Evolutionary conservation across 2,113 vertebrate genomes (phyloP).

Genomic region (Anas platyrhynchos): DNA sequence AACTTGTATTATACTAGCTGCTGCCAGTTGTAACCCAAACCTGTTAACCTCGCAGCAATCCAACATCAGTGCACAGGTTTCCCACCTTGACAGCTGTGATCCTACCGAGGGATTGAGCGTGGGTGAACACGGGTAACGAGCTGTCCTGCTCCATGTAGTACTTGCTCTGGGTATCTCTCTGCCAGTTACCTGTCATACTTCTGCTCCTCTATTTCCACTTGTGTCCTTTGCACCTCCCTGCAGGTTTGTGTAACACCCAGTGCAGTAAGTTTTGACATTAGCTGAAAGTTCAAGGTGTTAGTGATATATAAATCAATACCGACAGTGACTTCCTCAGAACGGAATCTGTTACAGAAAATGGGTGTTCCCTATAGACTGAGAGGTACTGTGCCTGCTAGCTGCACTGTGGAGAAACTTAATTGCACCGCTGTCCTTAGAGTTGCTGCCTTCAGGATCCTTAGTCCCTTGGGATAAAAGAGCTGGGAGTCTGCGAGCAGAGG

Average conservation of each 20-base stretch:
- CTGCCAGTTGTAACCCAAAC: neutral
- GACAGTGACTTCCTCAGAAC: neutral
- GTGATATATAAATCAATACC: neutral
- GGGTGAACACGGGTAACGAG: neutral
- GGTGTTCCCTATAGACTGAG: neutral
- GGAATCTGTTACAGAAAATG: neutral
- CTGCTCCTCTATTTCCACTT: neutral
- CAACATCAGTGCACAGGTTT: neutral
- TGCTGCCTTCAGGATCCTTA: neutral
- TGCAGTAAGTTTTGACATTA: neutral
- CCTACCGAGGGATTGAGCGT: neutral
- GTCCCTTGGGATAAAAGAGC: too few relatives aligned
- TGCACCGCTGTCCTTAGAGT: neutral
- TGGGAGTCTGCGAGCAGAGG: fast-evolving
- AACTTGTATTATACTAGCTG: neutral
- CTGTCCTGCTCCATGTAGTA: neutral
- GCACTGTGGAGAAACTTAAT: neutral
- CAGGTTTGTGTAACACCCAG: neutral
- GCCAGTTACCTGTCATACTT: neutral
- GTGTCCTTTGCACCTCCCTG: neutral
- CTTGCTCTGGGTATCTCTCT: neutral
- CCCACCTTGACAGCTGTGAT: neutral
- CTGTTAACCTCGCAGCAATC: neutral
- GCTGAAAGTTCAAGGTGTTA: neutral
- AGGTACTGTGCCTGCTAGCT: neutral